Evolutionary conservation across 2,797 vertebrate species (phyloP).

Genomic region (Rhadinocentrus ornatus): DNA sequence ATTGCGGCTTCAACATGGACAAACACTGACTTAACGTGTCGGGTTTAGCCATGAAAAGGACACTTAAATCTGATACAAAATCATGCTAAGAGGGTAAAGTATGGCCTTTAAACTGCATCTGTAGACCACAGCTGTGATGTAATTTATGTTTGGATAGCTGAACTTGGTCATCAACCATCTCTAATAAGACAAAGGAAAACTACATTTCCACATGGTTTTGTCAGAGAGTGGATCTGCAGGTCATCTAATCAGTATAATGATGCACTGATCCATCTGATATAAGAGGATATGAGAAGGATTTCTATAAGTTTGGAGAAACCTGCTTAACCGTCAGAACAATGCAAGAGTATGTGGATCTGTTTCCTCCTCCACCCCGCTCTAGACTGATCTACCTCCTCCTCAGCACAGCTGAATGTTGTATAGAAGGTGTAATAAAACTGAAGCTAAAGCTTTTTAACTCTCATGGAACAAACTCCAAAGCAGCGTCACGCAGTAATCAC

Average conservation of each 20-base stretch:
- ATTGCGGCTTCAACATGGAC: constrained; percentile 31
- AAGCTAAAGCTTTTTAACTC: constrained; percentile 46
- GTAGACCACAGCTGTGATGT: neutral
- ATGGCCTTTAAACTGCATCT: constrained; percentile 27
- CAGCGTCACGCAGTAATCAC: constrained; percentile 51
- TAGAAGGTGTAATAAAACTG: constrained; percentile 14
- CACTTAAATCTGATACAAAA: constrained; percentile 39
- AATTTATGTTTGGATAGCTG: constrained; percentile 30
- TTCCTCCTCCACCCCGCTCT: constrained; percentile 12
- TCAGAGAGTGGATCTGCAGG: constrained; percentile 44
- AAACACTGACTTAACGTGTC: constrained; percentile 2
- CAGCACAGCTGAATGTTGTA: constrained; percentile 7
- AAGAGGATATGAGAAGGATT: constrained; percentile 20
- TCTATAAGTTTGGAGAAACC: constrained; percentile 18
- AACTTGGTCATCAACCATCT: constrained; percentile 44
- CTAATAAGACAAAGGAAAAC: constrained; percentile 42
- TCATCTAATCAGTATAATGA: constrained; percentile 31
- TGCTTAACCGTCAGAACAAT: neutral
- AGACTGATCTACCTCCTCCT: constrained; percentile 32
- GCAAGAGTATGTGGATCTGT: neutral
- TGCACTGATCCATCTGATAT: constrained; percentile 15
- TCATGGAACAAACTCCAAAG: constrained; percentile 36
- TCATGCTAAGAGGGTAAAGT: constrained; percentile 26
- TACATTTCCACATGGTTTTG: constrained; percentile 24
- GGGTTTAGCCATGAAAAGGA: constrained; percentile 47